Evolutionary conservation across 2,113 vertebrate genomes (phyloP), one percentile per base, ranked within the genome.

Genomic region (Gymnobelideus leadbeateri): DNA sequence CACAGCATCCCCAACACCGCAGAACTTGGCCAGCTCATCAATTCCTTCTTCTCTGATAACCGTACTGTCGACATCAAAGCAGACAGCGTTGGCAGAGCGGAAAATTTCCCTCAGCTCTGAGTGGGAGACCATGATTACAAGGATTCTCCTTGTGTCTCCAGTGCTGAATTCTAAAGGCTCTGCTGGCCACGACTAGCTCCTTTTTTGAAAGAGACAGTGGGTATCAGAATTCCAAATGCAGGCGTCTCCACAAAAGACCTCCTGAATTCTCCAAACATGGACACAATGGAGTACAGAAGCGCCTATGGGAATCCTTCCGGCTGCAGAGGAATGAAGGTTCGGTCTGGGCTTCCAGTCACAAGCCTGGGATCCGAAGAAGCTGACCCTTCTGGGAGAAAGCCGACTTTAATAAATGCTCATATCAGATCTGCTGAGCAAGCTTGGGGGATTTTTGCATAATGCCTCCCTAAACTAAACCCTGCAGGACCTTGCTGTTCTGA

Each of bases 61-160:
- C 0, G 99, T 99, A 98, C 99, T 99, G 97, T 99, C 99, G 93
- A 99, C 99, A 6, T 99, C 99, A 2, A 99, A 99, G 97, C 99
- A 99, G 0, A 99, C 99, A 0, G 99, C 99, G 0, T 99, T 99
- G 0, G 99, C 99, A 1, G 97, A 98, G 94, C 99, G 98, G 98
- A 99, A 99, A 25, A 99, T 97, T 47, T 99, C 99, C 97, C 99
- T 99, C 54, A 99, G 96, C 98, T 99, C 99, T 37, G 98, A 97
- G 55, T 98, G 98, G 37, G 99, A 99, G 0, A 99, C 97, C 99
- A 99, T 99, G 95, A 61, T 99, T 97, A 97, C 98, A 96, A 97
- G 96, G 96, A 93, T 9, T 89, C 97, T 98, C 94, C 98, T 98
- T 93, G 26, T 77, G 91, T 96, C 91, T 96, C 95, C 90, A 95